Evolutionary conservation across 92 coral and sea anemone genomes (phyloP).

Genomic region (Paramuricea clavata): DNA sequence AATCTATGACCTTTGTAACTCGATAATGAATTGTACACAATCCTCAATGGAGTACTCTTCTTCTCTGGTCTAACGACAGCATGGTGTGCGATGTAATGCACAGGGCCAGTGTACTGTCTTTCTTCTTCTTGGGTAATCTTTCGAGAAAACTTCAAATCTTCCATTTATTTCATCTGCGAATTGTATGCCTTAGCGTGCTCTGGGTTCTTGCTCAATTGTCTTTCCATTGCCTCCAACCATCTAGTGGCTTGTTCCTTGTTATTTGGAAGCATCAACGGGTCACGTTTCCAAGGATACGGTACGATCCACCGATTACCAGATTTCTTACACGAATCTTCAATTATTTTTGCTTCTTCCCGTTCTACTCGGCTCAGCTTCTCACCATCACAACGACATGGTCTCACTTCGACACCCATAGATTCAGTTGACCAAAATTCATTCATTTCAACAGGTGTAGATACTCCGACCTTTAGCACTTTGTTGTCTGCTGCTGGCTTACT

Average conservation of each 20-base stretch:
- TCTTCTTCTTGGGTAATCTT: neutral
- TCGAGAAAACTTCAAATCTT: constrained; percentile 35
- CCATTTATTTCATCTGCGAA: neutral
- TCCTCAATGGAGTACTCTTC: too few species aligned
- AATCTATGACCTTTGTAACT: constrained; percentile 6
- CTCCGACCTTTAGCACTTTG: too few species aligned
- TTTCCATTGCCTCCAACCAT: neutral
- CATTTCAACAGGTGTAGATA: too few species aligned
- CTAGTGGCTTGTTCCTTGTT: constrained; percentile 50
- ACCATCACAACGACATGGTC: neutral
- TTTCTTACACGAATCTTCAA: constrained; percentile 44
- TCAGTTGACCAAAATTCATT: too few species aligned
- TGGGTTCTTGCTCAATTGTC: neutral
- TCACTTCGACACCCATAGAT: constrained; percentile 58
- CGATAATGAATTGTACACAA: too few species aligned
- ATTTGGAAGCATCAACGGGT: constrained; percentile 42
- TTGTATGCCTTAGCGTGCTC: neutral
- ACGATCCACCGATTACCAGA: constrained; percentile 53
- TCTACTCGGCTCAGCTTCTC: constrained; percentile 40
- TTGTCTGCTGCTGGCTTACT: neutral
- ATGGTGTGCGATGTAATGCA: neutral
- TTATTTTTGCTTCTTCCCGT: constrained; percentile 5
- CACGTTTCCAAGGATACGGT: constrained; percentile 62
- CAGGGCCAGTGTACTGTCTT: neutral
- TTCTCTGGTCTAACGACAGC: neutral